Evolutionary conservation across 2,113 vertebrate genomes (phyloP), one percentile per base, ranked within the genome.

Genomic region (Indicator maculatus): DNA sequence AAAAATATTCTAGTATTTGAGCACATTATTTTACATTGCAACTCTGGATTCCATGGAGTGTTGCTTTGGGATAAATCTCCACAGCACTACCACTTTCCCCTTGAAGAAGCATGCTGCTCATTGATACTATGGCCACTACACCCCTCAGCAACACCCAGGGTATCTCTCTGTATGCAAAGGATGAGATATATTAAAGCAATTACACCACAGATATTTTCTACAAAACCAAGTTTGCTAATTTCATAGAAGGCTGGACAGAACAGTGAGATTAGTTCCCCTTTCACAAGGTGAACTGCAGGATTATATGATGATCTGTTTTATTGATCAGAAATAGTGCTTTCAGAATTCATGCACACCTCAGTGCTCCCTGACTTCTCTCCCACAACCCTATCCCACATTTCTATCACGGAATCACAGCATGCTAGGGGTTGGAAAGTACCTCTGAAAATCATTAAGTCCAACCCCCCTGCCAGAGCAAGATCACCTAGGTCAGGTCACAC

Each of bases 41-140:
- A 38, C 6, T 83, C 41, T 44, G 31, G 36, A 38, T 78, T 82
- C 39, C 9, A 7, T 11, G 28, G 20, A 88, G 30, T 24, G 28
- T 12, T 78, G 12, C 45, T 67, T 30, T n/a, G 16, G 38, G 18
- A 83, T 45, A 52, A 52, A 65, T 12, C 28, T 50, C 4, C 1
- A 3, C 5, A 4, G 0, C 1, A 24, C 30, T n/a, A 47, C 20
- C 66, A 45, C 30, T 28, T 59, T 27, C 18, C 16, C 20, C 36
- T n/a, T 36, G 41, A 36, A 89, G 47, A 88, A 78, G 21, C 20
- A 31, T 9, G 5, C 21, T 47, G n/a, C 18, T 45, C 14, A 76
- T 30, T 88, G 72, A 52, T 38, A 72, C 3, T 2, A 24, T 2
- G 67, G 8, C 16, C 26, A 75, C 38, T 31, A 50, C 16, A 64